Conservation (phyloP, 1,140 invertebrate species). For the Atopsyche davidsoni region DNA sequence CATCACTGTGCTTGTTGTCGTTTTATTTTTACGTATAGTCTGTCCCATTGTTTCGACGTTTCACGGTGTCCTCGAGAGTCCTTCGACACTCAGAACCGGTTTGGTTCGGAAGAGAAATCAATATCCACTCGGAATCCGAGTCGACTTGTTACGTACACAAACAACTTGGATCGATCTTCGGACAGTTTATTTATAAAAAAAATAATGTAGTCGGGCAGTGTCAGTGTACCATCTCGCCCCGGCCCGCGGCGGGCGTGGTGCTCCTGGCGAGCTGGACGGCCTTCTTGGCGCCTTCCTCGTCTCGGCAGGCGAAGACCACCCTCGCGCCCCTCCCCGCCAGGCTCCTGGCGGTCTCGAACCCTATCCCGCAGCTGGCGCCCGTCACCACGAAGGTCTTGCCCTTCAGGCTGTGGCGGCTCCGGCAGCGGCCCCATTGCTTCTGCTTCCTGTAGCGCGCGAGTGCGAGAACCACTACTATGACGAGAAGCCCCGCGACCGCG, state of each 20-base stretch:
- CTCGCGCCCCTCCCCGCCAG: slow-evolving; percentile 57
- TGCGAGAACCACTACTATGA: slow-evolving; percentile 31
- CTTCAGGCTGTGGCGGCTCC: slow-evolving; percentile 35
- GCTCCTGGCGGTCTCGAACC: slow-evolving; percentile 64
- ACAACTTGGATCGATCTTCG: too few species aligned
- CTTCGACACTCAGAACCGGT: too few species aligned
- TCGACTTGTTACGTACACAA: too few species aligned
- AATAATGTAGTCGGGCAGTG: too few species aligned
- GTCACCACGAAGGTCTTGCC: slow-evolving; percentile 71
- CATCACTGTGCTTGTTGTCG: too few species aligned
- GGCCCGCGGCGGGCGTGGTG: background rate
- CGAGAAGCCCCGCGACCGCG: slow-evolving; percentile 40
- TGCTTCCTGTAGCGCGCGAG: slow-evolving; percentile 42
- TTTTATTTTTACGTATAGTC: too few species aligned
- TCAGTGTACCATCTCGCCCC: slow-evolving; percentile 1
- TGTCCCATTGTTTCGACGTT: too few species aligned
- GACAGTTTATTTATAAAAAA: too few species aligned
- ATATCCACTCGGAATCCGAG: too few species aligned
- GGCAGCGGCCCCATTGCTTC: slow-evolving; percentile 41
- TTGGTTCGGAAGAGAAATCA: too few species aligned
- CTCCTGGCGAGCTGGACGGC: slow-evolving; percentile 35
- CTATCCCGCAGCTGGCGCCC: slow-evolving; percentile 76
- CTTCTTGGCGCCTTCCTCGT: slow-evolving; percentile 47
- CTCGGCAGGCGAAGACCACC: slow-evolving; percentile 62
- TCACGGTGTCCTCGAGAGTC: too few species aligned